Evolutionary conservation across 2,113 vertebrate species (phyloP).

Genomic region (Daboia siamensis): DNA sequence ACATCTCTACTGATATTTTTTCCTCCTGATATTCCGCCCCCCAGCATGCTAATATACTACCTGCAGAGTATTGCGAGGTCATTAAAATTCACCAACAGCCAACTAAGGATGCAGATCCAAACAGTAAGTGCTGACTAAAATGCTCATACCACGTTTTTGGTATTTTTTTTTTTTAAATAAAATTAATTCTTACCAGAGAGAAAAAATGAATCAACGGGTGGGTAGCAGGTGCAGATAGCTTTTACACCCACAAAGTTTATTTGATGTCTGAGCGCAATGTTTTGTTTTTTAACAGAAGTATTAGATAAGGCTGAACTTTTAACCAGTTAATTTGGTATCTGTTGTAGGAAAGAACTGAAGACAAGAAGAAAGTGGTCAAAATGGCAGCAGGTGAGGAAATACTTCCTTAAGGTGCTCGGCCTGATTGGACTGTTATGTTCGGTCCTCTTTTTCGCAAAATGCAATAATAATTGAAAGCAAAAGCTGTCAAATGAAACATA

Average conservation of each 20-base stretch:
- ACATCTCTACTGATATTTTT: conserved; percentile 6
- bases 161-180: background rate
- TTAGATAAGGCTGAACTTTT: background rate
- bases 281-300: background rate
- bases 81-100: conserved; percentile 94
- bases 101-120: conserved; percentile 92
- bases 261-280: background rate
- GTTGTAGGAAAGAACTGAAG: conserved; percentile 87
- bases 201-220: background rate
- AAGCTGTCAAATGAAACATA: background rate
- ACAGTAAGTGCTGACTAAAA: conserved; percentile 73
- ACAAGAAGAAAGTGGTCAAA: conserved; percentile 93
- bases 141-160: background rate
- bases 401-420: background rate
- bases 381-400: conserved; percentile 82
- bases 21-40: conserved; percentile 24
- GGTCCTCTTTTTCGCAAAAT: background rate
- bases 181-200: background rate
- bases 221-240: background rate
- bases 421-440: background rate
- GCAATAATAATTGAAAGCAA: background rate
- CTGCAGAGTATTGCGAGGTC: conserved; percentile 95
- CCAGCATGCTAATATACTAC: conserved; percentile 97
- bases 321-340: conserved; percentile 8
- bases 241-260: background rate